Evolutionary conservation across 2,797 vertebrate species (phyloP), one percentile per base, ranked within the genome.

Genomic region (Meda fulgida): DNA sequence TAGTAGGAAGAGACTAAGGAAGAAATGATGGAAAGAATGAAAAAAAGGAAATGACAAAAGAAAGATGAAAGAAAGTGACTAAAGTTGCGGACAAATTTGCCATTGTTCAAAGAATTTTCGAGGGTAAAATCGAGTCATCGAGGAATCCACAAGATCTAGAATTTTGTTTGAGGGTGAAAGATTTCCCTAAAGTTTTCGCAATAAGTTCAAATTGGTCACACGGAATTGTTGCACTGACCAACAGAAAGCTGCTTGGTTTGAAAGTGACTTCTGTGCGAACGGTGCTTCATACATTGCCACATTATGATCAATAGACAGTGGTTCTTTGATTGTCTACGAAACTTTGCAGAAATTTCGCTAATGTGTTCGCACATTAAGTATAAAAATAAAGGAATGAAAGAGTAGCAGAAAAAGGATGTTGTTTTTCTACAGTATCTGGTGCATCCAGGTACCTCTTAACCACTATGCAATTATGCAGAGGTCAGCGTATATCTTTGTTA

Each of bases 401-500:
- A 79, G 63, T 40, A 14, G 31, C 60, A 10, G 16, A 60, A 70
- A 55, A 38, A 31, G 4, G 2, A 60, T 55, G 46, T 63, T 53
- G 11, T 83, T 63, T 78, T 38, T 43, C 11, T 34, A 66, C 31
- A 23, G 26, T 53, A 51, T 69, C 31, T 69, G 18, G 16, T 16
- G n/a, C 21, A 72, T 81, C 48, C 60, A 38, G 84, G 72, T 67
- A 43, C 77, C 48, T 84, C 38, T 43, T 76, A 67, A 48, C 38
- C 9, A 48, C 71, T 34, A 26, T 43, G 38, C 66, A 83, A 75
- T 40, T 79, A 43, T 14, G 26, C 9, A 6, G 76, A 71, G 77
- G 23, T 26, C 79, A 80, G 36, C 48, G 63, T 60, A 69, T 48
- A 76, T 89, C 81, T 73, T 78, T 60, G 34, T 29, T 66, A 75